A percentile compares a stretch with the other conserved stretches of the same genome.
These are phyloP conservation scores for Vimba vimba DNA, from an alignment of 2,113 vertebrate species.

Conservation along the genomic window DNA sequence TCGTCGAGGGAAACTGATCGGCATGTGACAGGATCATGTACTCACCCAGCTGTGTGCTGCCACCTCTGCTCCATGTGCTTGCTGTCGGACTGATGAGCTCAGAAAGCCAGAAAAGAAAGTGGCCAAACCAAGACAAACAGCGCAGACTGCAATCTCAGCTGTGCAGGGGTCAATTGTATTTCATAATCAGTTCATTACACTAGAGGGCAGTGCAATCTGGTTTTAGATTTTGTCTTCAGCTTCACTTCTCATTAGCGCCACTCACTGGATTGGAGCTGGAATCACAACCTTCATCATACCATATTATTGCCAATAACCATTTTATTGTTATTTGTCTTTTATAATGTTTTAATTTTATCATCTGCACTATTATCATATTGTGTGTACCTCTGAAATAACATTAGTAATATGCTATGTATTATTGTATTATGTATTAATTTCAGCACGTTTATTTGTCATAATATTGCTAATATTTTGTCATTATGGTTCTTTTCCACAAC, in stretches of 20 bases:
- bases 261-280: constrained; percentile 1
- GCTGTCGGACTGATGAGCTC: background rate
- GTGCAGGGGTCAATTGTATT: background rate
- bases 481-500: background rate
- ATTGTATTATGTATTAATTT: too few relatives aligned
- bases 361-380: background rate
- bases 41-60: background rate
- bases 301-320: background rate
- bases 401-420: too few relatives aligned
- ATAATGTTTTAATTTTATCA: background rate
- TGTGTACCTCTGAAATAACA: background rate
- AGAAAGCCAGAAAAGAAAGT: background rate
- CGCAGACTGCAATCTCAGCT: constrained; percentile 19
- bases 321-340: too few relatives aligned
- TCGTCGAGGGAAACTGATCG: background rate
- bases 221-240: background rate
- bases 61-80: background rate
- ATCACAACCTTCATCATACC: background rate
- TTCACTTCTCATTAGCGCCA: background rate
- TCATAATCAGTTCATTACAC: background rate
- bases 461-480: background rate
- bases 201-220: constrained; percentile 32
- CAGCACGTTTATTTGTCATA: background rate
- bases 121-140: background rate
- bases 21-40: background rate